Evolutionary conservation across 1,140 invertebrate genomes (phyloP).

Genomic region (Solen grandis): DNA sequence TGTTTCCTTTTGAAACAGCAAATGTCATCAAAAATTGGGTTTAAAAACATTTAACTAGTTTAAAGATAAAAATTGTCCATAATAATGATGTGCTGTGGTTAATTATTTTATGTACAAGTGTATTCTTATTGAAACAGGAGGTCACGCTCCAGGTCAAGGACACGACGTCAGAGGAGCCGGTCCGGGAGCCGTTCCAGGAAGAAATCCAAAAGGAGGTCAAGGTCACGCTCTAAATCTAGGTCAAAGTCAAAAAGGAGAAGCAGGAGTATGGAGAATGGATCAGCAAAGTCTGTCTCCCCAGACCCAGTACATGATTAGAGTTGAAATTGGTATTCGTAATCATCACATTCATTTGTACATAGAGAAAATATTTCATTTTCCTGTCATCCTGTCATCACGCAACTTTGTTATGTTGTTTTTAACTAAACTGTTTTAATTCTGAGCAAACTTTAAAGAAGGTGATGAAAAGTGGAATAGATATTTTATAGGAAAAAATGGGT

Average conservation of each 20-base stretch:
- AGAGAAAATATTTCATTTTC: no score
- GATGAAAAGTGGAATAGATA: no score
- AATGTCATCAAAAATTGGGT: not conserved
- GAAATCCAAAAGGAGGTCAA: conserved; percentile 35
- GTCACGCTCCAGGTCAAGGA: not conserved
- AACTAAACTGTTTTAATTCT: no score
- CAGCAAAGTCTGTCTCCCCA: no score
- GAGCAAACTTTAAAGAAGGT: no score
- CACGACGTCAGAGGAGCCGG: conserved; percentile 30
- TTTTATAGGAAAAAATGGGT: no score
- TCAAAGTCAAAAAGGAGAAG: conserved; percentile 36
- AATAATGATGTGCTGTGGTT: no score
- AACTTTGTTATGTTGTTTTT: no score
- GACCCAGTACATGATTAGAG: no score
- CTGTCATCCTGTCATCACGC: no score
- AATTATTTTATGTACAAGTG: not conserved
- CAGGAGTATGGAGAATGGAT: conserved; percentile 45
- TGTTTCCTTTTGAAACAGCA: not conserved
- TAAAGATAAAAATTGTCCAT: not conserved
- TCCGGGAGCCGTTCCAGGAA: conserved; percentile 34
- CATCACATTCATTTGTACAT: no score
- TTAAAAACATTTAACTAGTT: not conserved
- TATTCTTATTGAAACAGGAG: not conserved
- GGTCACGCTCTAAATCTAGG: conserved; percentile 40
- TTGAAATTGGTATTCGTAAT: no score